Evolutionary conservation across 2,113 vertebrate species (phyloP).

Genomic region (Uropsilus gracilis): DNA sequence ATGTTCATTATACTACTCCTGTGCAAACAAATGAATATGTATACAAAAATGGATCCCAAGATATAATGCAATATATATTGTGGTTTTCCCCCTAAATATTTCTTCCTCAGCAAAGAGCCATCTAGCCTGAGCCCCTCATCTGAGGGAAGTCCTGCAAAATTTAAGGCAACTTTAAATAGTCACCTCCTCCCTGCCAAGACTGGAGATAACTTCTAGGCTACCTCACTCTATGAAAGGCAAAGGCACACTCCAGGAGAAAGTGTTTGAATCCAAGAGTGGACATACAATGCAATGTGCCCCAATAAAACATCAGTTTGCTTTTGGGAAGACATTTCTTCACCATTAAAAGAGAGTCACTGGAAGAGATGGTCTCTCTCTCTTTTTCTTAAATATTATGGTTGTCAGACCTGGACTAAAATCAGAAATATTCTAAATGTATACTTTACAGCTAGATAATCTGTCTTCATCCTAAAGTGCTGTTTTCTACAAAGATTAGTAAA

Average conservation of each 20-base stretch:
- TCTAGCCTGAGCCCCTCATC: background rate
- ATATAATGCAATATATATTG: background rate
- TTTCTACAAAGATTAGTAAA: slow-evolving; percentile 4
- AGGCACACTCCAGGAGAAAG: background rate
- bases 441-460: background rate
- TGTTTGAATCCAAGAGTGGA: background rate
- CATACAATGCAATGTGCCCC: background rate
- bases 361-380: background rate
- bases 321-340: background rate
- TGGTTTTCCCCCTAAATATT: background rate
- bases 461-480: background rate
- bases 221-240: background rate
- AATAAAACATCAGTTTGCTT: background rate
- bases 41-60: background rate
- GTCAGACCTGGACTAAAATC: background rate
- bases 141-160: background rate
- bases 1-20: background rate
- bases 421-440: background rate
- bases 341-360: background rate
- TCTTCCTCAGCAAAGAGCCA: background rate
- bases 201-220: background rate
- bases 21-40: background rate
- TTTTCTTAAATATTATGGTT: background rate
- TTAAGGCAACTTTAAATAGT: background rate
- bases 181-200: background rate